Evolutionary conservation across 1,140 invertebrate species (phyloP).

Genomic region (Microplitis mediator): DNA sequence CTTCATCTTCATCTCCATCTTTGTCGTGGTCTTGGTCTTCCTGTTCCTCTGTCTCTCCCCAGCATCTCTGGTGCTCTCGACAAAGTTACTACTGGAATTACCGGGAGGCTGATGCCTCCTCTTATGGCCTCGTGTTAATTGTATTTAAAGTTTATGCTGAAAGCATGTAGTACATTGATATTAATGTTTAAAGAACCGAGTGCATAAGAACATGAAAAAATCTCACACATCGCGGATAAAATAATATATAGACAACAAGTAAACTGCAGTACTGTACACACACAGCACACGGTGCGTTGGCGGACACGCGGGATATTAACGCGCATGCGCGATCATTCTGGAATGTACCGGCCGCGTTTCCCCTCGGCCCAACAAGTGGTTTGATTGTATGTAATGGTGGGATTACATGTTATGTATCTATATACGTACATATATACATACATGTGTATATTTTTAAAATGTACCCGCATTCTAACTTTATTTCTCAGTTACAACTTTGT

Average conservation of each 20-base stretch:
- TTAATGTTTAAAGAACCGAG: background rate
- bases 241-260: background rate
- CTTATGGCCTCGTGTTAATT: background rate
- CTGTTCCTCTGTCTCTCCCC: no score
- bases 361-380: background rate
- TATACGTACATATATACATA: background rate
- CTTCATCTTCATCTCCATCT: background rate
- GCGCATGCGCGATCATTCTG: conserved; percentile 48
- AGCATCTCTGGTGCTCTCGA: no score
- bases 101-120: no score
- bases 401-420: background rate
- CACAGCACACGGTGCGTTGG: background rate
- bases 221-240: no score
- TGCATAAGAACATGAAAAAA: background rate
- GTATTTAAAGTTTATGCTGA: background rate
- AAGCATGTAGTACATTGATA: background rate
- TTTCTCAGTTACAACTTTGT: no score
- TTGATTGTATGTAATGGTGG: background rate
- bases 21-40: no score
- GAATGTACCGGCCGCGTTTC: conserved; percentile 42
- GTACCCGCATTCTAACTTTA: no score
- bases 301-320: conserved; percentile 21
- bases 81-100: no score
- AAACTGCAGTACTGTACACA: background rate
- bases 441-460: background rate